Evolutionary conservation across 1,140 invertebrate species (phyloP).

Genomic region (Gryllus bimaculatus): DNA sequence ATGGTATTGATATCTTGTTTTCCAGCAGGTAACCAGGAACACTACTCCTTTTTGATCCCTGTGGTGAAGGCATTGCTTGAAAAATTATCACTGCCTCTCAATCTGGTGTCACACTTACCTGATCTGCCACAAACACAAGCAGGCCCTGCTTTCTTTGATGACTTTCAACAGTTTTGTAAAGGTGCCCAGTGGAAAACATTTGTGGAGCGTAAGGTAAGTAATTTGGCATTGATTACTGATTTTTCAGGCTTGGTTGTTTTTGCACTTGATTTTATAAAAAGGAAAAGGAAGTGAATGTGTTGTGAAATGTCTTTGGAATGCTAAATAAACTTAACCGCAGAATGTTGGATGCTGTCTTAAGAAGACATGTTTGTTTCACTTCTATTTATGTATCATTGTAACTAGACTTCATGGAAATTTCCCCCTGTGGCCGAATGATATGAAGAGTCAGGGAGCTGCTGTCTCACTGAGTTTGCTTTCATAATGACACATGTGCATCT

Average conservation of each 20-base stretch:
- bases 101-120: constrained; percentile 41
- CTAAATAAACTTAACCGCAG: no score
- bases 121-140: constrained; percentile 42
- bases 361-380: no score
- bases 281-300: not conserved
- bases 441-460: no score
- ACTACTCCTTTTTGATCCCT: constrained; percentile 52
- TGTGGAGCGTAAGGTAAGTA: constrained; percentile 44
- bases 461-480: no score
- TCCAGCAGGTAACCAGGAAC: constrained; percentile 41
- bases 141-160: constrained; percentile 50
- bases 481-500: no score
- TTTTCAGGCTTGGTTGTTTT: not conserved
- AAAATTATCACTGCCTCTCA: constrained; percentile 41
- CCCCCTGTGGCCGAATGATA: no score
- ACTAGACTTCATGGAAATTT: no score
- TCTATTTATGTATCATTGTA: no score
- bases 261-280: not conserved
- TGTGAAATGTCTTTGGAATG: not conserved
- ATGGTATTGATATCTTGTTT: not conserved
- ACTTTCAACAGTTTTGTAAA: constrained; percentile 48
- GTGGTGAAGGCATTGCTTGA: constrained; percentile 53
- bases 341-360: no score
- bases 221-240: no score
- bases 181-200: constrained; percentile 48